These are phyloP conservation scores for Poecile atricapillus DNA, from an alignment of 2,113 vertebrate genomes.

Conservation along the genomic window DNA sequence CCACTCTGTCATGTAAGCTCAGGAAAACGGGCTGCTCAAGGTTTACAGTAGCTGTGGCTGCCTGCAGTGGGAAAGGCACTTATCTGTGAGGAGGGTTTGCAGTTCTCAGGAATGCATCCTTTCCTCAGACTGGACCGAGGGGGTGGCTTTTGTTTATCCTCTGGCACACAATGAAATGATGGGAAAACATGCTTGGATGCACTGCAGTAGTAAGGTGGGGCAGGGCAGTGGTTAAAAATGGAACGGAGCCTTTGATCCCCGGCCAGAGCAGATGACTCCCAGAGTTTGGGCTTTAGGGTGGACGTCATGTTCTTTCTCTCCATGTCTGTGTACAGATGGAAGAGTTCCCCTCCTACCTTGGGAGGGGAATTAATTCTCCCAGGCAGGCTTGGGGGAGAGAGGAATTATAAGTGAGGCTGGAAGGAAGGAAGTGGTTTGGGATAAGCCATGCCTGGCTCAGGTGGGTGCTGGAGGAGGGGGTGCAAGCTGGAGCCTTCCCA, in stretches of 20 bases:
- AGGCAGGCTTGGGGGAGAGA: not conserved
- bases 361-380: not conserved
- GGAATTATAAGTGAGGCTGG: not conserved
- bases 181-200: conserved; percentile 74
- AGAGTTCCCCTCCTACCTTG: conserved; percentile 25
- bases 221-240: conserved; percentile 73
- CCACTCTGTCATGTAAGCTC: conserved; percentile 36
- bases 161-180: conserved; percentile 80
- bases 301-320: conserved; percentile 56
- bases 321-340: not conserved
- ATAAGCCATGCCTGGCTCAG: not conserved
- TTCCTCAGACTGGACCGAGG: conserved; percentile 47
- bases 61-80: conserved; percentile 61
- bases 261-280: conserved; percentile 68
- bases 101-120: conserved; percentile 71
- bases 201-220: conserved; percentile 69
- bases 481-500: not conserved
- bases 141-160: conserved; percentile 79
- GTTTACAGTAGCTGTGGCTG: conserved; percentile 65
- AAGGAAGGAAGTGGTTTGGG: not conserved
- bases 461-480: not conserved
- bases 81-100: conserved; percentile 58
- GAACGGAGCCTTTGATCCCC: conserved; percentile 75
- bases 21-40: conserved; percentile 58
- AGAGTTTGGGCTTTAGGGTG: conserved; percentile 43